These are phyloP conservation scores for Drosophila meridiana DNA, from an alignment of 2,888 invertebrate species.

Conservation along the genomic window DNA sequence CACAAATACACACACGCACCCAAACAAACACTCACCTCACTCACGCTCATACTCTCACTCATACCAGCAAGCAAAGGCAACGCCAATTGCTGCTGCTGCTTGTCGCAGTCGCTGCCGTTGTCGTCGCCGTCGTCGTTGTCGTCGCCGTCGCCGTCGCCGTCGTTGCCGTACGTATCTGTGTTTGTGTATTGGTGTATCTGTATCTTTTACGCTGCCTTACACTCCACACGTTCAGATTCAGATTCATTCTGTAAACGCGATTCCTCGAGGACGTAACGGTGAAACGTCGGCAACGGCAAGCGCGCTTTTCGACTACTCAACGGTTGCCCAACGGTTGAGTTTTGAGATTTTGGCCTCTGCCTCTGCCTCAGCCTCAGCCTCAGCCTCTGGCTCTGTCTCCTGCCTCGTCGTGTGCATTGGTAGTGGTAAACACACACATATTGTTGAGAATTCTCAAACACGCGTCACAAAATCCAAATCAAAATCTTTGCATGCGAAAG, in stretches of 20 bases:
- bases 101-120: slow-evolving; percentile 50
- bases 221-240: slow-evolving; percentile 85
- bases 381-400: slow-evolving; percentile 31
- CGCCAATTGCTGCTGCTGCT: slow-evolving; percentile 73
- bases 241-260: slow-evolving; percentile 85
- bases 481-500: slow-evolving; percentile 60
- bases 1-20: slow-evolving; percentile 23
- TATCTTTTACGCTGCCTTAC: slow-evolving; percentile 85
- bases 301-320: slow-evolving; percentile 77
- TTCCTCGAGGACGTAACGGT: slow-evolving; percentile 85
- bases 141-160: slow-evolving; percentile 28
- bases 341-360: slow-evolving; percentile 47
- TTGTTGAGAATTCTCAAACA: slow-evolving; percentile 47
- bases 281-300: slow-evolving; percentile 82
- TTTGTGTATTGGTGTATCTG: slow-evolving; percentile 69
- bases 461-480: slow-evolving; percentile 34
- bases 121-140: slow-evolving; percentile 37
- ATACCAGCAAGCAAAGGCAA: slow-evolving; percentile 49
- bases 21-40: slow-evolving; percentile 43
- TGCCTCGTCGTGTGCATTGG: slow-evolving; percentile 29
- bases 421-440: slow-evolving; percentile 30
- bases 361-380: slow-evolving; percentile 27
- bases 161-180: slow-evolving; percentile 26
- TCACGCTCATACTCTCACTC: slow-evolving; percentile 32
- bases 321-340: slow-evolving; percentile 66